A percentile compares a stretch with the other conserved stretches of the same genome.
Conservation (phyloP, 2,888 invertebrate genomes). For the Aphidoletes aphidimyza region DNA sequence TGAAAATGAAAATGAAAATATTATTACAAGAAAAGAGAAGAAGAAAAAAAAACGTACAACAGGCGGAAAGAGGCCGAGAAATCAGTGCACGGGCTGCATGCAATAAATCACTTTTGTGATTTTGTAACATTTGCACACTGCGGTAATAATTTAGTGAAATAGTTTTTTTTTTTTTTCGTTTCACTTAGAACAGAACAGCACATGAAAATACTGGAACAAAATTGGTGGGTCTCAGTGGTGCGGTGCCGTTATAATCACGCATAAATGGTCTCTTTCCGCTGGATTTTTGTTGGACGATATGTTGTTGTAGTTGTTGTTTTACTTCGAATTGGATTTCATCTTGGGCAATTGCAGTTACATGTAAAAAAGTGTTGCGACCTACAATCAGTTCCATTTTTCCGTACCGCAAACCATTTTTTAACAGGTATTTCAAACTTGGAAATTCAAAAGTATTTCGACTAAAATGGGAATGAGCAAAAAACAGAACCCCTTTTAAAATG, state of each 20-base stretch:
- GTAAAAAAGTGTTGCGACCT: background rate
- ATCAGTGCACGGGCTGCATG: conserved; percentile 43
- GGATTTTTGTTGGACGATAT: background rate
- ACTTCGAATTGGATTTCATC: too few relatives aligned
- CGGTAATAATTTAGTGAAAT: conserved; percentile 4
- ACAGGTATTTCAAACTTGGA: too few relatives aligned
- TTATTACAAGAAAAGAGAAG: too few relatives aligned
- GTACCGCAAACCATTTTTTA: too few relatives aligned
- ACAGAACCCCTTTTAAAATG: too few relatives aligned
- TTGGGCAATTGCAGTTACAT: background rate
- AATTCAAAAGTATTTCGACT: background rate
- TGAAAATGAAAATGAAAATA: background rate
- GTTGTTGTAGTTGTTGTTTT: background rate
- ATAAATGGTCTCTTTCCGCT: background rate
- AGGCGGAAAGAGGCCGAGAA: conserved; percentile 17
- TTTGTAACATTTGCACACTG: conserved; percentile 12
- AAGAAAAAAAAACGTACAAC: background rate
- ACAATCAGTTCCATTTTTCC: background rate
- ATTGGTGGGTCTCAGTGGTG: background rate
- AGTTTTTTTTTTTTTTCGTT: too few relatives aligned
- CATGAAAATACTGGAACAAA: too few relatives aligned
- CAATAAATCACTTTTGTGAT: conserved; percentile 39
- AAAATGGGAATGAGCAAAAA: background rate
- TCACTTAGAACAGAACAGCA: too few relatives aligned
- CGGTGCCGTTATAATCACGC: background rate